Conservation (phyloP, 2,888 invertebrate species). For the Parasteatoda lunata region DNA sequence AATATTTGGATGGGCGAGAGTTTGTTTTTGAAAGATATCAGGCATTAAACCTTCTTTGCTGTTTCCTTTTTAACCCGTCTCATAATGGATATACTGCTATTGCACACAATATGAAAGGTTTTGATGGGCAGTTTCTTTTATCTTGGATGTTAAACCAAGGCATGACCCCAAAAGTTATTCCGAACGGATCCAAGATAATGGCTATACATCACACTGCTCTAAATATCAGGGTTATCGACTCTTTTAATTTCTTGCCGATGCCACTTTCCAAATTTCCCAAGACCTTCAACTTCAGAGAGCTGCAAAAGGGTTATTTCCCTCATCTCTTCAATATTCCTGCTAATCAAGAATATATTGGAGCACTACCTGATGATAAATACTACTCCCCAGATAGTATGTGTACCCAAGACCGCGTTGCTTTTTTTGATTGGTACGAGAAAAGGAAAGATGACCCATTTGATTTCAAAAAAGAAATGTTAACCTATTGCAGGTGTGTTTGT, state of each 20-base stretch:
- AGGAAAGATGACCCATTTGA: neutral
- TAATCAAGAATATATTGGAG: constrained; percentile 18
- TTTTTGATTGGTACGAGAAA: constrained; percentile 9
- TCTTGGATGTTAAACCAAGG: constrained; percentile 20
- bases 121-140: constrained; percentile 39
- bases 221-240: too few species aligned
- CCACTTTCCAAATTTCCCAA: too few species aligned
- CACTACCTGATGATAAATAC: neutral
- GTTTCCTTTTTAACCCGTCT: too few species aligned
- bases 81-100: too few species aligned
- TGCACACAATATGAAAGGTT: constrained; percentile 50
- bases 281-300: constrained; percentile 18
- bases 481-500: neutral
- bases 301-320: constrained; percentile 42
- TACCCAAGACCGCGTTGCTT: neutral
- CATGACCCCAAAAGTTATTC: neutral
- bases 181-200: too few species aligned
- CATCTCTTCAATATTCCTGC: constrained; percentile 19
- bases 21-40: too few species aligned
- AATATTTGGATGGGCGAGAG: too few species aligned
- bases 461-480: constrained; percentile 1
- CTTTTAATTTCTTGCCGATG: too few species aligned
- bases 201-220: too few species aligned
- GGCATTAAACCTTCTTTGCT: too few species aligned
- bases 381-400: constrained; percentile 21